phyloP scores from a whole-genome alignment of 64 coral and sea anemone species.

The Cladopsammia gracilis region DNA sequence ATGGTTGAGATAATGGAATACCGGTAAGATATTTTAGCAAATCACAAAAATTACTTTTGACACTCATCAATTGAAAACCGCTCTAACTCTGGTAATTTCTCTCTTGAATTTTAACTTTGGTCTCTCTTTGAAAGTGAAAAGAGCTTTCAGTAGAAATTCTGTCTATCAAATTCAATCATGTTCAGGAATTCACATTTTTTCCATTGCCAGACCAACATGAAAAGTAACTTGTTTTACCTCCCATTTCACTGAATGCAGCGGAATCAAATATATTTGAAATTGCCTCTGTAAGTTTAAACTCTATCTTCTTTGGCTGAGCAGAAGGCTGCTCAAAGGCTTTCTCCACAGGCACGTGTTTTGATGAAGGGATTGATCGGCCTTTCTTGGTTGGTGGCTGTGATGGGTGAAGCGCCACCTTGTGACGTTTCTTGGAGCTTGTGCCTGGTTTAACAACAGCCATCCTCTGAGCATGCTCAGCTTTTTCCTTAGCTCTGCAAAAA shows the following conservation, averaged over 20 bases:
- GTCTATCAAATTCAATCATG: too few relatives aligned
- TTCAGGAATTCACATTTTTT: background rate
- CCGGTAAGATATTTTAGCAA: too few relatives aligned
- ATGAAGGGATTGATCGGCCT: constrained; percentile 18
- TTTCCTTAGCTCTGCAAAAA: constrained; percentile 23
- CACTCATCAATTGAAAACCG: too few relatives aligned
- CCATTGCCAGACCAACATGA: background rate
- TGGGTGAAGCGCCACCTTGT: constrained; percentile 21
- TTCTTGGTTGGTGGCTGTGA: constrained; percentile 76
- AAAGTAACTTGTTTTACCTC: background rate
- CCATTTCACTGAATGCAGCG: constrained; percentile 13
- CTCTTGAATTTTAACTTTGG: too few relatives aligned
- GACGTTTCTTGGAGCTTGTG: background rate
- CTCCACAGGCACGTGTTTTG: constrained; percentile 65
- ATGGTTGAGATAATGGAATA: too few relatives aligned
- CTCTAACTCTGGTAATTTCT: too few relatives aligned
- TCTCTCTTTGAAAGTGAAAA: too few relatives aligned
- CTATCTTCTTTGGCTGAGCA: constrained; percentile 85
- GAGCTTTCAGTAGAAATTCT: too few relatives aligned
- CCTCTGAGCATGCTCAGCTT: constrained; percentile 22
- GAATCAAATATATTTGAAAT: constrained; percentile 96
- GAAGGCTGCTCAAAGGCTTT: constrained; percentile 88
- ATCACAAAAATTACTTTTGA: too few relatives aligned
- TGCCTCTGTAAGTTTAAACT: constrained; percentile 85
- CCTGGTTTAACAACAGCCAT: constrained; percentile 19